Base-by-base conservation (phyloP, 2,888 invertebrate species). In the Harmothoe impar region DNA sequence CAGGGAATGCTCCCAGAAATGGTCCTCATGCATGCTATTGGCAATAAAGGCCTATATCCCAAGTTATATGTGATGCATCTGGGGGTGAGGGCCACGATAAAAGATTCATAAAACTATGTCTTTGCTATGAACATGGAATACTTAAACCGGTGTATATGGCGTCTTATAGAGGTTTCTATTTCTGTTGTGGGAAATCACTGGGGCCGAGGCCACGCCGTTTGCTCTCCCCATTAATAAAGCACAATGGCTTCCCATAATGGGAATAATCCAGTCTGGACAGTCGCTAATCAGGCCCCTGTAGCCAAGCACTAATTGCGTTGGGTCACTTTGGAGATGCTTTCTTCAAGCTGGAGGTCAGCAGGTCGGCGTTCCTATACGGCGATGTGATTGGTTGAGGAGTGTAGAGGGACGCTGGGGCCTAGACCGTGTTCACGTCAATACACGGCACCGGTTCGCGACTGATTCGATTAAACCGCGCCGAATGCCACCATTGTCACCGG, bases 371-470 rank as follows among this genome's bases (percentile, higher is more conserved):
- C 84, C 84, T 51, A 84, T 84, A 84, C 23, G 51, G 43, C 25
- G 43, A 5, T 43, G 23, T 84, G 84, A 84, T 84, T 84, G 77
- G 77, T 84, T 33, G 84, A 43, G 5, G 84, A 43, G 84, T 51
- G 86, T 52, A 29, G 54, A 54, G 54, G 86, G 54, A n/a, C 54
- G 31, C 54, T 20, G 56, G 56, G 10, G 56, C 31, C 43, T 43
- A 31, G 54, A n/a, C 81, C 33, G 86, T 56, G 54, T n/a, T 20
- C 86, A 25, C 86, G 52, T 86, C 86, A 86, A 86, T 86, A 86
- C 54, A 25, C 86, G 33, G 25, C 54, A 7, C 52, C 54, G 23
- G 17, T 31, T 29, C 54, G 25, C n/a, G 15, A 15, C 86, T 86
- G 54, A 86, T 86, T 31, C 54, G 54, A 86, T 86, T 86, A 86